phyloP scores from a whole-genome alignment of 2,888 invertebrate species.

The Leptinotarsa tumamoca region DNA sequence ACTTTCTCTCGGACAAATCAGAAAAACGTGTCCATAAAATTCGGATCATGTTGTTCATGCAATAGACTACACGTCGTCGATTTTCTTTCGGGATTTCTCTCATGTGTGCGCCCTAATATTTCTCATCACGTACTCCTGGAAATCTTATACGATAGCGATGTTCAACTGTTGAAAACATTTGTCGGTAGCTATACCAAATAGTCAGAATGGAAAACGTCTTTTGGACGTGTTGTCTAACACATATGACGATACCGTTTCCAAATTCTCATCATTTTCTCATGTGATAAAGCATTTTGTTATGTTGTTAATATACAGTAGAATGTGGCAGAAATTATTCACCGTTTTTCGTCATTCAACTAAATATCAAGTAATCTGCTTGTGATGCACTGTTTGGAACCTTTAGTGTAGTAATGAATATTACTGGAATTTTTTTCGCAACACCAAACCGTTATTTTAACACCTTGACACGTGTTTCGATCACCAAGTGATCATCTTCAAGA shows the following conservation, averaged over 20 bases:
- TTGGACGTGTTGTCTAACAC: slow-evolving; percentile 10
- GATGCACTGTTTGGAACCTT: too few species aligned
- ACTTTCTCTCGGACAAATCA: not conserved
- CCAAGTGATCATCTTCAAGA: too few species aligned
- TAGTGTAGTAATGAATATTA: too few species aligned
- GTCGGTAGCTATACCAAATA: slow-evolving; percentile 26
- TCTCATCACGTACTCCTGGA: slow-evolving; percentile 38
- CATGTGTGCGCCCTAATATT: slow-evolving; percentile 28
- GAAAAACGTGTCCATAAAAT: slow-evolving; percentile 1
- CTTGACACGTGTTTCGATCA: too few species aligned
- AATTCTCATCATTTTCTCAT: not conserved
- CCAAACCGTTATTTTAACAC: too few species aligned
- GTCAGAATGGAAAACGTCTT: slow-evolving; percentile 12
- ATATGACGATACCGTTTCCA: not conserved
- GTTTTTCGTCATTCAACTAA: too few species aligned
- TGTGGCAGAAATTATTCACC: too few species aligned
- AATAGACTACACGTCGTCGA: not conserved
- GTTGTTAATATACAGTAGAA: too few species aligned
- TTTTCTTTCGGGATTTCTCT: slow-evolving; percentile 27
- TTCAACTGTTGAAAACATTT: slow-evolving; percentile 43
- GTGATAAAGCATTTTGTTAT: not conserved
- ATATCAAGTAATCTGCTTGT: too few species aligned
- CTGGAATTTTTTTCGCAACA: too few species aligned
- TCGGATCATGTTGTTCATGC: not conserved
- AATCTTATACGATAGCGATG: slow-evolving; percentile 42